Base-by-base conservation (phyloP, 2,888 invertebrate genomes). In the Tipula helvola region DNA sequence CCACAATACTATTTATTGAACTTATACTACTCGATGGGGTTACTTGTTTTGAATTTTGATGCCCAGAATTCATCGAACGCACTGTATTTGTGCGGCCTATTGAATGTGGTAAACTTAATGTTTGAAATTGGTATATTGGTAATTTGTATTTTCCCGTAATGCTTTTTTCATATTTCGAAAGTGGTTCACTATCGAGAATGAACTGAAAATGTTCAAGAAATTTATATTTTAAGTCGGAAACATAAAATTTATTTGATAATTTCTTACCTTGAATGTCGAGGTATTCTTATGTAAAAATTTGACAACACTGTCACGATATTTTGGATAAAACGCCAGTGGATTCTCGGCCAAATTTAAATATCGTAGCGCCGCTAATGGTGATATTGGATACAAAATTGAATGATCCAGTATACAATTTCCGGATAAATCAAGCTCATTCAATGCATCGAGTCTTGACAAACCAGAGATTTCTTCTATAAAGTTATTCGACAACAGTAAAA, bases 331-430 rank as follows among this genome's bases (percentile, higher is more conserved):
- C 87, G 93, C 92, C 18, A 95, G 89, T 0, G 95, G 95, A 91
- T 95, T 95, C 5, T 93, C 94, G 88, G 92, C 91, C 13, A 95
- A 90, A 88, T 92, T 93, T 12, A 95, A 89, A 89, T 92, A 93
- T 85, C 92, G 90, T 5, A 95, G 90, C 0, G 92, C 91, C 2
- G 92, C 90, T 88, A 95, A 91, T 85, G 92, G 92, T 86, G 93
- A 92, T 12, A 95, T 89, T 7, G 94, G 93, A 89, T 92, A 90
- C 12, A 95, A 90, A 57, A 90, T 90, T n/a, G 91, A 90, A 89
- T 95, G 95, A 88, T 94, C 93, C 13, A 93, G 89, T 87, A 95
- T 90, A 89, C 93, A 94, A 90, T 95, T 95, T 87, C 93, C 93
- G 0, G 94, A 93, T 85, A 95, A 89, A 90, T 95, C 94, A 86